A percentile compares a stretch with the other conserved stretches of the same genome.
These are phyloP conservation scores for Nothoprocta perdicaria DNA, from an alignment of 2,113 vertebrate genomes.

Conservation along the genomic window DNA sequence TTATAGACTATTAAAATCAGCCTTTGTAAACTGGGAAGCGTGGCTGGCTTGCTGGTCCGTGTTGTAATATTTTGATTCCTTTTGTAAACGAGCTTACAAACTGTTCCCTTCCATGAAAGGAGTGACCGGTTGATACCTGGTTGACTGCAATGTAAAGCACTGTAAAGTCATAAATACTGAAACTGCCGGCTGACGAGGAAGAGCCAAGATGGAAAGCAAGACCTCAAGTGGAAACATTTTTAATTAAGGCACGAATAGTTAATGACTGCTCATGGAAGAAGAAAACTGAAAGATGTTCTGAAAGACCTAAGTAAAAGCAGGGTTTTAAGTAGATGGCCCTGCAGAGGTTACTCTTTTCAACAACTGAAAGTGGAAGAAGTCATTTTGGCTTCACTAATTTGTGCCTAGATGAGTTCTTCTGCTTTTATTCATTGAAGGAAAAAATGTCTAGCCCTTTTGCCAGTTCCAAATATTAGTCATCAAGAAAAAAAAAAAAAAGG, in stretches of 20 bases:
- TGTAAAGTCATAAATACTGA: slow-evolving; percentile 50
- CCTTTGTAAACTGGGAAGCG: not conserved
- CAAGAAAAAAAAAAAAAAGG: not conserved
- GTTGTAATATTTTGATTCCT: not conserved
- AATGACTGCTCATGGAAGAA: not conserved
- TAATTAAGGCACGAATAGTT: slow-evolving; percentile 40
- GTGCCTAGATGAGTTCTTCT: not conserved
- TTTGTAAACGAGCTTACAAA: not conserved
- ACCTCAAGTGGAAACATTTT: slow-evolving; percentile 52
- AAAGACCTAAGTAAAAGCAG: not conserved
- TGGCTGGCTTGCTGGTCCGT: not conserved
- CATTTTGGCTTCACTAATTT: not conserved
- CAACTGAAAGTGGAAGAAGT: not conserved
- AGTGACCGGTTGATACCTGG: slow-evolving; percentile 17
- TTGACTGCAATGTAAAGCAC: slow-evolving; percentile 3
- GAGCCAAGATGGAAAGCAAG: slow-evolving; percentile 12
- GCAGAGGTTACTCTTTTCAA: not conserved
- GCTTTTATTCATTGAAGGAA: not conserved
- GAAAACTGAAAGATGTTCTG: not conserved
- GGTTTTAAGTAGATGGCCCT: not conserved
- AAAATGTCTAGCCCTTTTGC: not conserved
- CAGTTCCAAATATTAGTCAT: not conserved
- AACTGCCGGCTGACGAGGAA: not conserved
- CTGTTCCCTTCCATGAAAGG: not conserved
- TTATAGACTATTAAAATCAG: not conserved